phyloP scores from a whole-genome alignment of 2,113 vertebrate species.

The Campylomormyrus tamandua region DNA sequence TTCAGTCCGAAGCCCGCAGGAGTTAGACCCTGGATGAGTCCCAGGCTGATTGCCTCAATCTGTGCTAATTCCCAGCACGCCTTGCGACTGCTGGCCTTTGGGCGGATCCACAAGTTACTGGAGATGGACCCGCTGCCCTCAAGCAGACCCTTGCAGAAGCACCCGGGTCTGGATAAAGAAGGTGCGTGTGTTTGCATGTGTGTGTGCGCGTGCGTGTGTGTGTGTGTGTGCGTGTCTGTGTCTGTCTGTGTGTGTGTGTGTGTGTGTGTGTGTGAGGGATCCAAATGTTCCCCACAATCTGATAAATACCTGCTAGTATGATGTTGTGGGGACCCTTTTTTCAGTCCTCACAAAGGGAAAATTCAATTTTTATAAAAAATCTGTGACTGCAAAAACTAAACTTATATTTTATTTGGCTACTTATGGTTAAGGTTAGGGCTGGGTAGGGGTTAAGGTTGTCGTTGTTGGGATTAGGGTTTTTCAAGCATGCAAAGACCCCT shows the following conservation, averaged over 20 bases:
- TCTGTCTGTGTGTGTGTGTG: constrained; percentile 2
- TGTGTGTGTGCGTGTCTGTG: no score
- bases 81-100: constrained; percentile 91
- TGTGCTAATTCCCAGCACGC: constrained; percentile 67
- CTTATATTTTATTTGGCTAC: background rate
- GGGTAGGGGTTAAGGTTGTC: background rate
- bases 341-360: background rate
- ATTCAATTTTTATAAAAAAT: background rate
- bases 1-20: background rate
- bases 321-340: background rate
- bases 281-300: background rate
- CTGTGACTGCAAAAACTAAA: background rate
- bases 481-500: background rate
- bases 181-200: constrained; percentile 56
- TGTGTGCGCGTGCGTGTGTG: no score
- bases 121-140: constrained; percentile 97
- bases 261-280: constrained; percentile 1
- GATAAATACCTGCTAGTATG: background rate
- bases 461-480: background rate
- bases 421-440: background rate
- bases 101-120: constrained; percentile 95
- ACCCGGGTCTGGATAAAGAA: constrained; percentile 93
- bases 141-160: constrained; percentile 94
- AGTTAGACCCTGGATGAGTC: background rate
- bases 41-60: background rate